phyloP scores from a whole-genome alignment of 2,113 vertebrate species.

The Trematomus loennbergii region DNA sequence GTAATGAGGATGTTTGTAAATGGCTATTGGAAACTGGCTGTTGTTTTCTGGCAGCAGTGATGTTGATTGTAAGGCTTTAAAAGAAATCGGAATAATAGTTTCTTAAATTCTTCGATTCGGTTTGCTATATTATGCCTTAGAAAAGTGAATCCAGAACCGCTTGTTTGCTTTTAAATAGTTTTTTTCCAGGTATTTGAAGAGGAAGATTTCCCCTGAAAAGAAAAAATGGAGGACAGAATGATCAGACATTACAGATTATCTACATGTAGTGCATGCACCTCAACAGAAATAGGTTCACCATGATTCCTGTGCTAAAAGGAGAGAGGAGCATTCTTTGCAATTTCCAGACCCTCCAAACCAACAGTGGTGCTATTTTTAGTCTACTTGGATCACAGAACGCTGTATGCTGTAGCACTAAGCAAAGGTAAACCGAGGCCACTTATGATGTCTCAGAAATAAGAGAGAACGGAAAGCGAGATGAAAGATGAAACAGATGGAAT shows the following conservation, averaged over 20 bases:
- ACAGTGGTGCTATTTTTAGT: slow-evolving; percentile 40
- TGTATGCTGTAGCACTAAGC: slow-evolving; percentile 10
- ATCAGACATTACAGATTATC: background rate
- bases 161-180: background rate
- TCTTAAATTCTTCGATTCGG: no score
- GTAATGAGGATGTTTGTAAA: slow-evolving; percentile 28
- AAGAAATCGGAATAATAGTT: no score
- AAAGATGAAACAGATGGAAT: slow-evolving; percentile 32
- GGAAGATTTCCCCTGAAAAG: background rate
- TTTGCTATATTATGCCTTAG: background rate
- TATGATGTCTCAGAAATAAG: background rate
- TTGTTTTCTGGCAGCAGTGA: background rate
- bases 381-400: slow-evolving; percentile 35
- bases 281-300: background rate
- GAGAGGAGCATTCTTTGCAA: background rate
- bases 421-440: slow-evolving; percentile 3
- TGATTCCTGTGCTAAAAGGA: background rate
- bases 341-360: slow-evolving; percentile 15
- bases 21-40: background rate
- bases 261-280: background rate
- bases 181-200: background rate
- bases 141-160: background rate
- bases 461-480: background rate
- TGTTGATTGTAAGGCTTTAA: slow-evolving; percentile 5
- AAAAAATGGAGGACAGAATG: background rate